Percentiles rank a stretch among this genome's conserved stretches.
Conservation (phyloP, 2,888 invertebrate species). For the Myopa testacea region DNA sequence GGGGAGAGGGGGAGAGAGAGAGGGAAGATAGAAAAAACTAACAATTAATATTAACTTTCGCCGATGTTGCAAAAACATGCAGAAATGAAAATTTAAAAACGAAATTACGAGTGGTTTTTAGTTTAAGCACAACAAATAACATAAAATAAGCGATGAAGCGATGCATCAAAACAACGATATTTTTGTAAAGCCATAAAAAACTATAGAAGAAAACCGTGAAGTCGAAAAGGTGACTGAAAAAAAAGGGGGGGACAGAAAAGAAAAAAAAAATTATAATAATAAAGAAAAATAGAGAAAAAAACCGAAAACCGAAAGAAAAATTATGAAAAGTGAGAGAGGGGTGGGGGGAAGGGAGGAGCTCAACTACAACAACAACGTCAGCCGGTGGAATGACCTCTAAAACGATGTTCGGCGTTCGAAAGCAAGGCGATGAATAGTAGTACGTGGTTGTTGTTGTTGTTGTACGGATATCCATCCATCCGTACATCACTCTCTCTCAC, state of each 20-base stretch:
- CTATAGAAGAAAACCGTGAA: not conserved
- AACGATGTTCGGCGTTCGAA: conserved; percentile 8
- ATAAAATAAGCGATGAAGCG: not conserved
- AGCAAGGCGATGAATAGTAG: conserved; percentile 14
- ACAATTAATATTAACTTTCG: not conserved
- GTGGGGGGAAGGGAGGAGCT: not conserved
- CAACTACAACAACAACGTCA: not conserved
- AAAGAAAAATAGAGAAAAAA: not conserved
- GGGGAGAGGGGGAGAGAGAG: too few species aligned
- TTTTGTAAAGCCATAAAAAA: too few species aligned
- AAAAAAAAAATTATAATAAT: not conserved
- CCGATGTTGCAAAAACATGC: not conserved
- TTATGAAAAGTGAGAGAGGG: not conserved
- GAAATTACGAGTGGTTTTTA: too few species aligned
- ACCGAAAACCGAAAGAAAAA: not conserved
- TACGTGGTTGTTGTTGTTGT: conserved; percentile 13
- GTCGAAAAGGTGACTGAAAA: not conserved
- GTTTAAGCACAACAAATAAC: not conserved
- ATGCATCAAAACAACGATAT: not conserved
- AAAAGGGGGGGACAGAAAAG: not conserved
- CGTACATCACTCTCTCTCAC: too few species aligned
- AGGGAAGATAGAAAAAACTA: not conserved
- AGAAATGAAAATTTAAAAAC: too few species aligned
- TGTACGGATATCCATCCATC: not conserved
- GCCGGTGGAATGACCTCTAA: conserved; percentile 34